Evolutionary conservation across 2,113 vertebrate genomes (phyloP).

Genomic region (Daubentonia madagascariensis): DNA sequence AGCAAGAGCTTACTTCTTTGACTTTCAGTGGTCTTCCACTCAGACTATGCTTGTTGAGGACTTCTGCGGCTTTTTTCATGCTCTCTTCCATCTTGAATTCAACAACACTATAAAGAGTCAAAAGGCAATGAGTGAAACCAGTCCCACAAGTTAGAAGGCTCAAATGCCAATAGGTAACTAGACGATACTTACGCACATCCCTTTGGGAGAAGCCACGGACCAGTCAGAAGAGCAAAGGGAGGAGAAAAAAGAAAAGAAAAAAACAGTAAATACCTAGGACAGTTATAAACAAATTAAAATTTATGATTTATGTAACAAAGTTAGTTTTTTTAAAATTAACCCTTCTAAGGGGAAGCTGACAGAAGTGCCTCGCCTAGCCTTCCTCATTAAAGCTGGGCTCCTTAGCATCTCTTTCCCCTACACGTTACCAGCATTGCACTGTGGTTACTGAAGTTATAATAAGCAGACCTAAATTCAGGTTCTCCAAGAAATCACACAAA

Average conservation of each 20-base stretch:
- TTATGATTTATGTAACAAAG: slow-evolving; percentile 64
- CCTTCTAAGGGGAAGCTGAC: slow-evolving; percentile 68
- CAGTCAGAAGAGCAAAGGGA: slow-evolving; percentile 65
- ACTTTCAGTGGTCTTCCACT: slow-evolving; percentile 97
- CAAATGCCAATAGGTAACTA: slow-evolving; percentile 37
- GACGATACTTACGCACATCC: slow-evolving; percentile 96
- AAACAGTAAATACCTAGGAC: slow-evolving; percentile 56
- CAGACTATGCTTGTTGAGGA: slow-evolving; percentile 96
- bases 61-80: slow-evolving; percentile 98
- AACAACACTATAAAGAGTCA: slow-evolving; percentile 88
- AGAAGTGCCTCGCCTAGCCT: slow-evolving; percentile 72
- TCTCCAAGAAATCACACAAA: slow-evolving; percentile 81
- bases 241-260: slow-evolving; percentile 71
- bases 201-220: slow-evolving; percentile 81
- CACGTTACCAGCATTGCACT: slow-evolving; percentile 68
- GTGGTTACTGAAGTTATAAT: slow-evolving; percentile 63
- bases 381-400: slow-evolving; percentile 69
- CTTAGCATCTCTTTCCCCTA: slow-evolving; percentile 41
- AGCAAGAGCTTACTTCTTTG: slow-evolving; percentile 89
- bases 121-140: slow-evolving; percentile 60
- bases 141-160: neutral
- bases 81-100: slow-evolving; percentile 99
- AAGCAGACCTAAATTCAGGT: slow-evolving; percentile 79
- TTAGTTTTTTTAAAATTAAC: slow-evolving; percentile 60
- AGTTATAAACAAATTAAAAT: slow-evolving; percentile 56